Evolutionary conservation across 2,888 invertebrate genomes (phyloP), one percentile per base, ranked within the genome.

Genomic region (Drosophila hamatofila): DNA sequence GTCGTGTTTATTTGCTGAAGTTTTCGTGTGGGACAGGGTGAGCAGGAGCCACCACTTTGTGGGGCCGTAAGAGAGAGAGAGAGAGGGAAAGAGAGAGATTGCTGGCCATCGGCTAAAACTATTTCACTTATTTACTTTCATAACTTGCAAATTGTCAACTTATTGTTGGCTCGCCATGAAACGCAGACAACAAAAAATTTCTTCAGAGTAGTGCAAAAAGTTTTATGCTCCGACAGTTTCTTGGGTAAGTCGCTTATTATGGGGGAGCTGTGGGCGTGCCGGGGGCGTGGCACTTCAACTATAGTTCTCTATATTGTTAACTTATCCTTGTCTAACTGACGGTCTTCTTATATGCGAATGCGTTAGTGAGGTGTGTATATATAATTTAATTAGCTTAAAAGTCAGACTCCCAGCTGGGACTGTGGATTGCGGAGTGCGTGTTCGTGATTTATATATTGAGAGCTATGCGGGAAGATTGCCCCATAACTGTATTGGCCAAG

Each of bases 81-180:
- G 33, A 33, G 33, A 33, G 33, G 11, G 11, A 33, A 11, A 6
- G n/a, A 60, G 39, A 48, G 60, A 80, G 60, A 76, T 82, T 72
- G 66, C 62, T 60, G 72, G 66, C 70, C 80, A 75, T 68, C 75
- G 74, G 70, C 74, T 68, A 61, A 75, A 89, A 89, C 85, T 85
- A 89, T 89, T 84, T 89, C 89, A 87, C 89, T 85, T 89, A 85
- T 89, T 85, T 87, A 89, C 85, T 89, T 85, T 89, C 85, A 82
- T 88, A 85, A 85, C 88, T 85, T 85, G 79, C 89, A 86, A 89
- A 86, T 86, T 86, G 89, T 89, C 86, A 89, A 86, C 86, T 88
- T 88, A 89, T 86, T 89, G 89, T 79, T 85, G 78, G 71, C 75
- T 72, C 62, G 72, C 77, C 78, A 68, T 63, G 56, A 62, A 57